These are phyloP conservation scores for Ashinkailepas kermadecensis DNA, from an alignment of 2,888 invertebrate genomes.

Conservation along the genomic window DNA sequence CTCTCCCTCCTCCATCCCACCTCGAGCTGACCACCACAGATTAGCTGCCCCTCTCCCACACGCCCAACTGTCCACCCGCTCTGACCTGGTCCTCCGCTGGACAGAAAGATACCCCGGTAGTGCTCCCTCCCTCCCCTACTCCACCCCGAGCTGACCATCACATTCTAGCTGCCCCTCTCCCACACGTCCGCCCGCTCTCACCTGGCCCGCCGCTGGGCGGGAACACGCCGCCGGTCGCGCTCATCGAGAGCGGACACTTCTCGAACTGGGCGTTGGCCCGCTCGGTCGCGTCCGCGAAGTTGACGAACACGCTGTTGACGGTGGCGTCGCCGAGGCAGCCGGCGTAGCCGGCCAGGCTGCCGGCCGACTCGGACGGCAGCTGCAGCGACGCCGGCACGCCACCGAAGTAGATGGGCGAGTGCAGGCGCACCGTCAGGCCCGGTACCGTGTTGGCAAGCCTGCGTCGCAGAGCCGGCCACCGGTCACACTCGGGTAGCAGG, in stretches of 20 bases:
- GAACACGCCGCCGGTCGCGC: neutral
- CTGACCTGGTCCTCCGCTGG: too few species aligned
- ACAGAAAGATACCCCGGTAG: neutral
- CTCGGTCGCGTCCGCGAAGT: slow-evolving; percentile 63
- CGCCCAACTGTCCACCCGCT: too few species aligned
- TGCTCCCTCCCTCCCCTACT: neutral
- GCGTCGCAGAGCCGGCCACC: neutral
- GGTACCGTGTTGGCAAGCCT: neutral
- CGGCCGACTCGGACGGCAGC: slow-evolving; percentile 36
- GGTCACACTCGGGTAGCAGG: too few species aligned
- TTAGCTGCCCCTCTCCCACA: too few species aligned
- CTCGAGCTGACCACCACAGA: too few species aligned
- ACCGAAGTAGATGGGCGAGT: slow-evolving; percentile 65
- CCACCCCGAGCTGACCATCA: neutral
- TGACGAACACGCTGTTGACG: slow-evolving; percentile 69
- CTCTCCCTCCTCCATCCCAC: too few species aligned
- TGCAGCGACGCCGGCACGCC: slow-evolving; percentile 56
- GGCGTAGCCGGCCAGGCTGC: slow-evolving; percentile 52
- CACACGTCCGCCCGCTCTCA: too few species aligned
- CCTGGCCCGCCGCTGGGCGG: too few species aligned
- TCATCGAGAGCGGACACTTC: slow-evolving; percentile 34
- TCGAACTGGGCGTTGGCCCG: slow-evolving; percentile 36
- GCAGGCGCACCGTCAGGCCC: slow-evolving; percentile 21
- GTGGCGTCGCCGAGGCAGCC: slow-evolving; percentile 93
- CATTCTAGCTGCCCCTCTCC: too few species aligned